These are phyloP conservation scores for Branchellion lobata DNA, from an alignment of 2,888 invertebrate species.

Conservation along the genomic window DNA sequence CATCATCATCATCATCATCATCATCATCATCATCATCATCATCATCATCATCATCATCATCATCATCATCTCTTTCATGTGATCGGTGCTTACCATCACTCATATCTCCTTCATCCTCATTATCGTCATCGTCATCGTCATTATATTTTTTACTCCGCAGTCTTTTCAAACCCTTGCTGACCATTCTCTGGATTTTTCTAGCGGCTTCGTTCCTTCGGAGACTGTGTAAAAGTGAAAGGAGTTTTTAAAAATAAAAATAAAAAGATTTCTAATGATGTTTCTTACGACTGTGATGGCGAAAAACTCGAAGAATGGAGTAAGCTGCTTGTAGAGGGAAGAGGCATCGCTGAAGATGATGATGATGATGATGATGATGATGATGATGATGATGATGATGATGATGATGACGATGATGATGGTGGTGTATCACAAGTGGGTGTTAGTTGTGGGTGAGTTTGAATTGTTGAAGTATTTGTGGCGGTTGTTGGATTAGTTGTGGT, in stretches of 20 bases:
- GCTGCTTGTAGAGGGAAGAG: background rate
- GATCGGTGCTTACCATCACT: too few species aligned
- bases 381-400: constrained; percentile 14
- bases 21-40: constrained; percentile 5
- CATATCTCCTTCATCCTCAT: too few species aligned
- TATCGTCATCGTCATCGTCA: background rate
- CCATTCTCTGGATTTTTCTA: background rate
- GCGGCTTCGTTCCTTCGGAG: background rate
- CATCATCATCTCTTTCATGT: background rate
- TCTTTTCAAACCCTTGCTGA: background rate
- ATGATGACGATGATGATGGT: background rate
- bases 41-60: background rate
- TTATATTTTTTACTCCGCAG: background rate
- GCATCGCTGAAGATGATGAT: background rate
- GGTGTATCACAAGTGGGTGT: background rate
- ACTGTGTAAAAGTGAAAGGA: background rate
- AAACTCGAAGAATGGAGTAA: too few species aligned
- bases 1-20: constrained; percentile 7
- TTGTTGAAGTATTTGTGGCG: background rate
- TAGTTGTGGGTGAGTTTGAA: background rate
- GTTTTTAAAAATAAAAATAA: background rate
- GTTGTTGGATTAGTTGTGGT: background rate
- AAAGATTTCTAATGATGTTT: too few species aligned
- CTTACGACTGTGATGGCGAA: background rate
- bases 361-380: constrained; percentile 7